Base-by-base conservation (phyloP, 1,140 invertebrate genomes). In the Danaus melanippus region DNA sequence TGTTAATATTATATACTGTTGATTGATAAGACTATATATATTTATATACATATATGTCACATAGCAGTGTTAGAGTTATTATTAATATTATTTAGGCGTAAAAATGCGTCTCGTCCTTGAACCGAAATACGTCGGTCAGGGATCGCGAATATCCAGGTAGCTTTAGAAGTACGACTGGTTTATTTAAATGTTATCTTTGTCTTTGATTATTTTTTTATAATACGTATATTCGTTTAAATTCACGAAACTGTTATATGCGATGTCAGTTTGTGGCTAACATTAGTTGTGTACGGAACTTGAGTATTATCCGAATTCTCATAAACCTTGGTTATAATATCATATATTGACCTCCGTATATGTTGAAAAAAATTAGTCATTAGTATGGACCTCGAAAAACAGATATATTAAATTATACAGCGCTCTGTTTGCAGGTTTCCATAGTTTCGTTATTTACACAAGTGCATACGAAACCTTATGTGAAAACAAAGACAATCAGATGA, bases 371-470 rank as follows among this genome's bases (percentile, higher is more conserved):
- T 69, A 59, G 68, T 67, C 66, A 72, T 64, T 66, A 62, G 50
- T 66, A 67, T 68, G 64, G 73, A 62, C n/a, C 41, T 40, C 40
- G 12, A 46, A 46, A n/a, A 49, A 56, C 49, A 65, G 64, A 60
- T 54, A 67, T 66, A 71, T 63, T 58, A 64, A 62, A 75, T 69
- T 71, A 68, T 66, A 74, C 62, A 59, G 65, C 58, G 40, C 60
- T 74, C 75, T 77, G 70, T 83, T 58, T 69, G 49, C 79, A 84
- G 81, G 77, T 72, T 75, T 74, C 62, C 63, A 63, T 79, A 73
- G 77, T 72, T 75, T 74, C 60, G 66, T 62, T 77, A 73, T 78
- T 80, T 82, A 73, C 61, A 74, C 81, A 82, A 77, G 75, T 82
- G 81, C 69, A 57, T 57, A 69, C 59, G 71, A 72, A 67, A 67